Evolutionary conservation across 2,113 vertebrate genomes (phyloP).

Genomic region (Pogonocichla stellata): DNA sequence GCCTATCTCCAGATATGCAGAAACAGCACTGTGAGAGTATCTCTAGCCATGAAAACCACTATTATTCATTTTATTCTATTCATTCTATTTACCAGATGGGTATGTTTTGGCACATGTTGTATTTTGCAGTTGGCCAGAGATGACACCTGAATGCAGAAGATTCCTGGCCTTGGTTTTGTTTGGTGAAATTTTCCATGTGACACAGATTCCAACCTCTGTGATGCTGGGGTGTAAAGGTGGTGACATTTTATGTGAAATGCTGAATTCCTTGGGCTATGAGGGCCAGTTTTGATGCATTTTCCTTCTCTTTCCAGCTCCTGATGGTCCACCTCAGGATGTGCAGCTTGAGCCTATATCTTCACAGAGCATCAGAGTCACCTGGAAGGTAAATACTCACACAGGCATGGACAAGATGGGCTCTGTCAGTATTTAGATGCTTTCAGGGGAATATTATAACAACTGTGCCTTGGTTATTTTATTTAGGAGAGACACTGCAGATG

Average conservation of each 20-base stretch:
- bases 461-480: not conserved
- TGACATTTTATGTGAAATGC: not conserved
- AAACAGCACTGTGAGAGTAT: not conserved
- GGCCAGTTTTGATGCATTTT: not conserved
- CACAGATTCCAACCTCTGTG: not conserved
- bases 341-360: constrained; percentile 94
- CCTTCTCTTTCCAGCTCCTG: constrained; percentile 83
- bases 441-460: not conserved
- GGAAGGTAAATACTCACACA: constrained; percentile 85
- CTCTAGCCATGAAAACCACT: not conserved
- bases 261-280: not conserved
- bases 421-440: not conserved
- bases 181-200: not conserved
- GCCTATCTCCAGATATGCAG: not conserved
- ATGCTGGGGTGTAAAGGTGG: not conserved
- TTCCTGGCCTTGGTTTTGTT: not conserved
- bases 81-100: not conserved
- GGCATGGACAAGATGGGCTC: not conserved
- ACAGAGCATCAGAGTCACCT: constrained; percentile 96
- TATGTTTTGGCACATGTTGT: not conserved
- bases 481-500: not conserved
- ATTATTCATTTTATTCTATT: not conserved
- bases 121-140: not conserved
- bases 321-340: constrained; percentile 95
- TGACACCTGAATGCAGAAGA: not conserved